Evolutionary conservation across 2,888 invertebrate species (phyloP).

Genomic region (Saturnia japonica): DNA sequence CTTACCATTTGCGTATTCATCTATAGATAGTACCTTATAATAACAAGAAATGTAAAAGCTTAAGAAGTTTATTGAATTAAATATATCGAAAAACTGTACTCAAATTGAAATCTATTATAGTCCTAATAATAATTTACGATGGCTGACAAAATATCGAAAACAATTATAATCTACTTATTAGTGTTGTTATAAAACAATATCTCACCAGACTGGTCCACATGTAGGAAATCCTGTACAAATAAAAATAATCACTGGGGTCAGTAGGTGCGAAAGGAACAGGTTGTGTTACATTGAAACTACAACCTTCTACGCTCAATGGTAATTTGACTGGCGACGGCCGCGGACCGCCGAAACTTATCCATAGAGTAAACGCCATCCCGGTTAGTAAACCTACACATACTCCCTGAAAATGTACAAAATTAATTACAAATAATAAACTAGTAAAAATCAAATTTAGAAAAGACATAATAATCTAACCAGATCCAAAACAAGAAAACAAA

Average conservation of each 20-base stretch:
- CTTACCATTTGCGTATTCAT: constrained; percentile 7
- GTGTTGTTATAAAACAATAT: constrained; percentile 17
- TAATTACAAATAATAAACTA: background rate
- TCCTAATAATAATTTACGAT: too few relatives aligned
- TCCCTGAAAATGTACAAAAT: constrained; percentile 74
- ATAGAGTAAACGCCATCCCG: constrained; percentile 86
- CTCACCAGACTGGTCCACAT: constrained; percentile 85
- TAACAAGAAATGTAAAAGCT: too few relatives aligned
- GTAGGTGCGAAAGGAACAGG: constrained; percentile 21
- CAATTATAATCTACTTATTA: background rate
- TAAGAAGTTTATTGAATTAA: too few relatives aligned
- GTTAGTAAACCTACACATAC: constrained; percentile 84
- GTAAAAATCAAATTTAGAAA: too few relatives aligned
- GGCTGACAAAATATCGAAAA: too few relatives aligned
- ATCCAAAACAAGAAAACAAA: too few relatives aligned
- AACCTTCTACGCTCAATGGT: constrained; percentile 83
- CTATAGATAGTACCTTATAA: too few relatives aligned
- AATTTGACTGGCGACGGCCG: constrained; percentile 83
- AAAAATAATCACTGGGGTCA: constrained; percentile 76
- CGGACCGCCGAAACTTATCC: constrained; percentile 93
- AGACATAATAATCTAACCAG: too few relatives aligned
- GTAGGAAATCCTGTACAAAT: constrained; percentile 87
- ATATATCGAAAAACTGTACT: too few relatives aligned
- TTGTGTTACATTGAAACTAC: constrained; percentile 60
- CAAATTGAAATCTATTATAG: too few relatives aligned